A percentile compares a stretch with the other conserved stretches of the same genome.
Evolutionary conservation across 2,113 vertebrate genomes (phyloP).

Genomic region (Sander lucioperca): DNA sequence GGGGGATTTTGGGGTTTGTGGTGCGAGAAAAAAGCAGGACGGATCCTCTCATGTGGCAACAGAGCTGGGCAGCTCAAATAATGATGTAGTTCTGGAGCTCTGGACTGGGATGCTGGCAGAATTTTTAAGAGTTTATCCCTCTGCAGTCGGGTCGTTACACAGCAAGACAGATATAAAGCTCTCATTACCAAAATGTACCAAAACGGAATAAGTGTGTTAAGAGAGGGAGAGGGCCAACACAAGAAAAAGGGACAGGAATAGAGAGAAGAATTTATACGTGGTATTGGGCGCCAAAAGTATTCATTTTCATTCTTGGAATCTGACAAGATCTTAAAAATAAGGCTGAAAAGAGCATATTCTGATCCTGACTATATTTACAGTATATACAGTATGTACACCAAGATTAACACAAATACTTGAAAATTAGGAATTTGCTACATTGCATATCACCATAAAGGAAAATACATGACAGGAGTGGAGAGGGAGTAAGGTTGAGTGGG

Average conservation of each 20-base stretch:
- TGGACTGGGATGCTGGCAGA: slow-evolving; percentile 36
- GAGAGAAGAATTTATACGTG: slow-evolving; percentile 1
- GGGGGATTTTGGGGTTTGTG: slow-evolving; percentile 6
- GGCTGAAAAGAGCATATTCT: neutral
- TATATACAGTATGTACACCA: neutral
- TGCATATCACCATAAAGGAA: slow-evolving; percentile 51
- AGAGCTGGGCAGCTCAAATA: slow-evolving; percentile 34
- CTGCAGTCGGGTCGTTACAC: slow-evolving; percentile 5
- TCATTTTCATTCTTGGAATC: neutral
- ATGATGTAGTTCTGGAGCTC: slow-evolving; percentile 31
- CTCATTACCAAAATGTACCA: slow-evolving; percentile 28
- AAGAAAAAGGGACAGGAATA: neutral
- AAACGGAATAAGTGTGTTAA: neutral
- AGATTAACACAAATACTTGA: neutral
- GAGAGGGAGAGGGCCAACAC: neutral
- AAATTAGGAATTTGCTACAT: slow-evolving; percentile 29
- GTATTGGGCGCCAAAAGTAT: neutral
- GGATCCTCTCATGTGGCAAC: slow-evolving; percentile 34
- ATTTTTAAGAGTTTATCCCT: slow-evolving; percentile 31
- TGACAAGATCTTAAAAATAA: neutral
- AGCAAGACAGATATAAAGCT: slow-evolving; percentile 32
- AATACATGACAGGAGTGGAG: slow-evolving; percentile 23
- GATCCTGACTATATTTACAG: neutral
- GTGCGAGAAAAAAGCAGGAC: slow-evolving; percentile 2
- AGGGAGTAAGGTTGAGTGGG: slow-evolving; percentile 22